These are phyloP conservation scores for Virgularia gustaviana DNA, from an alignment of 92 coral and sea anemone species.

Conservation along the genomic window DNA sequence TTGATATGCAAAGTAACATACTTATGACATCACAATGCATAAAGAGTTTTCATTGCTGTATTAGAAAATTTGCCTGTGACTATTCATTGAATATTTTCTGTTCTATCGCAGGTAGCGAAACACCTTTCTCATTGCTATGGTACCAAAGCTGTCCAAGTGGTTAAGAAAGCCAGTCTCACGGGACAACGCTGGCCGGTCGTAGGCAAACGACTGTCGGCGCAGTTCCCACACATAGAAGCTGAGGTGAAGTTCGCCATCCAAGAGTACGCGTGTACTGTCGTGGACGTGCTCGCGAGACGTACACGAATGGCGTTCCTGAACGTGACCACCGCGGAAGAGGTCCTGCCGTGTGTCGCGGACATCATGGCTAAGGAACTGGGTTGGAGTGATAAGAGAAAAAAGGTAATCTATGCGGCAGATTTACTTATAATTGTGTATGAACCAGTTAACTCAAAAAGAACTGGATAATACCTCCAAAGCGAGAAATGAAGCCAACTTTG, in stretches of 20 bases:
- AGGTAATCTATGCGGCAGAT: conserved; percentile 64
- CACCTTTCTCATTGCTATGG: conserved; percentile 88
- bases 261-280: conserved; percentile 90
- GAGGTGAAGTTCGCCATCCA: conserved; percentile 78
- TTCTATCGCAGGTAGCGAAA: conserved; percentile 67
- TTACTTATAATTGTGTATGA: not conserved
- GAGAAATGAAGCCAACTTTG: too few relatives aligned
- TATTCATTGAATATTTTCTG: too few relatives aligned
- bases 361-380: conserved; percentile 91
- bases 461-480: not conserved
- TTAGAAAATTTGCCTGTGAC: too few relatives aligned
- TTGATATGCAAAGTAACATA: too few relatives aligned
- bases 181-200: conserved; percentile 93
- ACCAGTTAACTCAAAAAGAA: too few relatives aligned
- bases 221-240: conserved; percentile 93
- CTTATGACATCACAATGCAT: too few relatives aligned
- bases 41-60: too few relatives aligned
- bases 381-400: conserved; percentile 74
- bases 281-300: conserved; percentile 88
- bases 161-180: conserved; percentile 70
- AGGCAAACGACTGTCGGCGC: conserved; percentile 69
- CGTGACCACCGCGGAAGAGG: conserved; percentile 79
- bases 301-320: conserved; percentile 91
- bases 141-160: conserved; percentile 85
- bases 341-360: conserved; percentile 79